phyloP scores from a whole-genome alignment of 2,113 vertebrate species.

The Leptodactylus fuscus region DNA sequence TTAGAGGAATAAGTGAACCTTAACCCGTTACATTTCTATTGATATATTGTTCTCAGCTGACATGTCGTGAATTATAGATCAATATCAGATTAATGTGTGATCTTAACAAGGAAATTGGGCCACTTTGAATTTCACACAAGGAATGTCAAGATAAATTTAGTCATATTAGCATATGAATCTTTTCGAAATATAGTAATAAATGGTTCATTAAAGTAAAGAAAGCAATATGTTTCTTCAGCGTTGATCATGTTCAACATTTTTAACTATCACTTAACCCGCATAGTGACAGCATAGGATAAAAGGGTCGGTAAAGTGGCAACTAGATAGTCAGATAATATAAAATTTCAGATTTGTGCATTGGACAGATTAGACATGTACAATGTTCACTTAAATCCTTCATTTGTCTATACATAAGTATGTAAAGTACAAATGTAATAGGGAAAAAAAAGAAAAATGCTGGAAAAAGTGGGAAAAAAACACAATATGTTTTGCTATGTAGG shows the following conservation, averaged over 20 bases:
- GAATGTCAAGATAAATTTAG: slow-evolving; percentile 44
- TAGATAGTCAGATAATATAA: no score
- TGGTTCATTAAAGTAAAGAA: slow-evolving; percentile 35
- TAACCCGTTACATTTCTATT: slow-evolving; percentile 56
- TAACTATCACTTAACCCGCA: background rate
- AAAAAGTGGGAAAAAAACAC: no score
- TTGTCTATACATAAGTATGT: no score
- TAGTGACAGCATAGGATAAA: no score
- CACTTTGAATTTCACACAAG: slow-evolving; percentile 23
- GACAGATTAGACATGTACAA: no score
- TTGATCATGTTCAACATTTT: background rate
- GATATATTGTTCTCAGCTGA: slow-evolving; percentile 56
- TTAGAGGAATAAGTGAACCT: slow-evolving; percentile 55
- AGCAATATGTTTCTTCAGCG: background rate
- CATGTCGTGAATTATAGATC: slow-evolving; percentile 58
- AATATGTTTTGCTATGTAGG: no score
- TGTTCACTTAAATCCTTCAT: no score
- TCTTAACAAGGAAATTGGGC: slow-evolving; percentile 44
- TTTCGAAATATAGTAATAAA: slow-evolving; percentile 39
- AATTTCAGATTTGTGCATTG: no score
- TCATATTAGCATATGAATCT: slow-evolving; percentile 31
- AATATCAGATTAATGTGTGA: slow-evolving; percentile 60
- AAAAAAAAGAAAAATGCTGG: no score
- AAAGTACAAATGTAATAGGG: no score
- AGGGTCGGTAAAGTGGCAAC: no score